Percentiles rank a stretch among this genome's conserved stretches.
phyloP scores from a whole-genome alignment of 2,888 invertebrate genomes.

The Bellardia pandia region DNA sequence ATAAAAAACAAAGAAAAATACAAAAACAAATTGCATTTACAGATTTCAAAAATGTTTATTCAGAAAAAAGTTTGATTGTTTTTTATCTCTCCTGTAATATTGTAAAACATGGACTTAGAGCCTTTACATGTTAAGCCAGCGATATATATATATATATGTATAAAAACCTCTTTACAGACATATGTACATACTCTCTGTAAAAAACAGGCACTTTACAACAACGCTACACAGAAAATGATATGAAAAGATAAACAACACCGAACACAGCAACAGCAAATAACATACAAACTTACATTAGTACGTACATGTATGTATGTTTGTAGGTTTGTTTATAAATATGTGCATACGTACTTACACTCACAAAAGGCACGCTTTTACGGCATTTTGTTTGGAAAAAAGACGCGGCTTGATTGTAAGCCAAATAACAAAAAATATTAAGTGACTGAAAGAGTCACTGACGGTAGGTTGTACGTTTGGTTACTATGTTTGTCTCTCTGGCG shows the following conservation, averaged over 20 bases:
- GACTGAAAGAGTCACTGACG: slow-evolving; percentile 57
- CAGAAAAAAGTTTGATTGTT: too few species aligned
- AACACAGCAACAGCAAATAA: slow-evolving; percentile 17
- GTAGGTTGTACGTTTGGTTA: slow-evolving; percentile 29
- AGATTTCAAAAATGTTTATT: too few species aligned
- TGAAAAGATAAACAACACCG: slow-evolving; percentile 59
- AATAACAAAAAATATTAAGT: slow-evolving; percentile 49
- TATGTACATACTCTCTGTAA: not conserved
- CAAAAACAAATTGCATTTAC: too few species aligned
- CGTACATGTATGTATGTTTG: not conserved
- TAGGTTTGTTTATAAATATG: slow-evolving; percentile 7
- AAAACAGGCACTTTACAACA: slow-evolving; percentile 54
- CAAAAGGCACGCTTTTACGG: slow-evolving; percentile 72
- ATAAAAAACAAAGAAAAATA: too few species aligned
- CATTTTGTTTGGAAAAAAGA: slow-evolving; percentile 62
- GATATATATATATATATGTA: too few species aligned
- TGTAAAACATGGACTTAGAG: too few species aligned
- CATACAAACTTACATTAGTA: slow-evolving; percentile 18
- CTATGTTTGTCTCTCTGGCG: not conserved
- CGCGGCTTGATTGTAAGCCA: slow-evolving; percentile 67
- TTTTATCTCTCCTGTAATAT: too few species aligned
- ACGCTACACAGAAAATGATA: slow-evolving; percentile 37
- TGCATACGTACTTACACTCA: slow-evolving; percentile 11
- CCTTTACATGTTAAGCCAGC: too few species aligned
- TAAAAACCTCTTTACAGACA: slow-evolving; percentile 47